These are phyloP conservation scores for Ivindomyrus marchei DNA, from an alignment of 2,113 vertebrate genomes.

Conservation along the genomic window DNA sequence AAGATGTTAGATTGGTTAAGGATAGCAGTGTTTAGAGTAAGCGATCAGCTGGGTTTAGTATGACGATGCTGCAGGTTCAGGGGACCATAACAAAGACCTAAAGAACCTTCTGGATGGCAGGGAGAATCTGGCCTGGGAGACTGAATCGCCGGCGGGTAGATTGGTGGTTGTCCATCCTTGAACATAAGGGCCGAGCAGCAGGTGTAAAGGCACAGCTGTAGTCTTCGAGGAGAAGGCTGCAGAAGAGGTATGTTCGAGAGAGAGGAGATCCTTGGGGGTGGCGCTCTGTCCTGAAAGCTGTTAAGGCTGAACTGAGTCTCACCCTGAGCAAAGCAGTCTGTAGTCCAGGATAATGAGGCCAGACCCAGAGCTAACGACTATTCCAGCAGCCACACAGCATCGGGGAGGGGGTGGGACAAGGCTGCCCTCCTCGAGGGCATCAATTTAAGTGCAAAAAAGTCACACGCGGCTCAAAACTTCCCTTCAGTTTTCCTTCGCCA, in stretches of 20 bases:
- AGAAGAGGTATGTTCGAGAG: neutral
- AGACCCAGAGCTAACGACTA: neutral
- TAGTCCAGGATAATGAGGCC: neutral
- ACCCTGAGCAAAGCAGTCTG: neutral
- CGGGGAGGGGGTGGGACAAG: neutral
- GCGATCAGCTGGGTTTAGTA: neutral
- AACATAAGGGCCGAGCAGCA: neutral
- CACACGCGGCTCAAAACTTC: neutral
- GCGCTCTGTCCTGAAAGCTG: neutral
- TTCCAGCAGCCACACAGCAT: neutral
- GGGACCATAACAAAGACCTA: neutral
- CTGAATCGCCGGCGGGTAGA: neutral
- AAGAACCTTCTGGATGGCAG: neutral
- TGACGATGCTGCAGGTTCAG: neutral
- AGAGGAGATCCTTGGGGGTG: neutral
- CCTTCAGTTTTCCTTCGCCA: neutral
- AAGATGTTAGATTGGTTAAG: neutral
- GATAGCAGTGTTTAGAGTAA: neutral
- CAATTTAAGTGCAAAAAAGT: neutral
- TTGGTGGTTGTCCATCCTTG: neutral
- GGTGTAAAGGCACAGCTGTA: neutral
- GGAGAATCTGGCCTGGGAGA: neutral
- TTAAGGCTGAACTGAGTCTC: neutral
- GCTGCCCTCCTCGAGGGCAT: neutral
- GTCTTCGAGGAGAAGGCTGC: neutral